Conservation (phyloP, 2,113 vertebrate genomes). For the Tringa solitaria region DNA sequence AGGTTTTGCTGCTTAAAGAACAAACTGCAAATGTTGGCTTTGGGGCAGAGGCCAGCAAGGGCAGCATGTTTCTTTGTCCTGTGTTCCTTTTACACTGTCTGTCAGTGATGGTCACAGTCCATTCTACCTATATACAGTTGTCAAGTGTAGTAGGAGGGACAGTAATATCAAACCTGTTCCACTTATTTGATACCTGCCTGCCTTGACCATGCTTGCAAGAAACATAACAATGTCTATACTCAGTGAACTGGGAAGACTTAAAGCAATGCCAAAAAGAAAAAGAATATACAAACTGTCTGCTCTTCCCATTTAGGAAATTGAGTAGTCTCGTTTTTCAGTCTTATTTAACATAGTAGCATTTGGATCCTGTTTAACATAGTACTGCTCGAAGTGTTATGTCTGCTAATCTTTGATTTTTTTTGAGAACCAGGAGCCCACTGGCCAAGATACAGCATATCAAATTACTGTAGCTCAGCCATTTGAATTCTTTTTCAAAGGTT, state of each 20-base stretch:
- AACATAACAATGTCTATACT: not conserved
- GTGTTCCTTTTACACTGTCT: not conserved
- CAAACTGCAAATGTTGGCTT: not conserved
- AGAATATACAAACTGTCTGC: not conserved
- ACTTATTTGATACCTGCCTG: not conserved
- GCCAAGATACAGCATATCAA: not conserved
- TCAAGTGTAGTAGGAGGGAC: not conserved
- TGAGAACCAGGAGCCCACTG: not conserved
- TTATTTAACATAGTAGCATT: not conserved
- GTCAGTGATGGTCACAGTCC: not conserved
- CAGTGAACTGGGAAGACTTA: not conserved
- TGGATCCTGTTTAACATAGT: conserved; percentile 5
- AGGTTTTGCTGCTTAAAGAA: not conserved
- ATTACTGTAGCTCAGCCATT: not conserved
- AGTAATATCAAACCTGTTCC: not conserved
- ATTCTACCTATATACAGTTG: not conserved
- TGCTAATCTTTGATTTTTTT: conserved; percentile 14
- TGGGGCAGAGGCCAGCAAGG: not conserved
- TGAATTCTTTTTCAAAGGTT: conserved; percentile 18
- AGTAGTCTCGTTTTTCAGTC: not conserved
- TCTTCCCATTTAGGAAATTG: not conserved
- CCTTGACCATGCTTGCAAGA: not conserved
- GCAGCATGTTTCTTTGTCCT: not conserved
- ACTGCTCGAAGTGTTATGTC: not conserved
- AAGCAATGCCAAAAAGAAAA: not conserved